phyloP scores from a whole-genome alignment of 2,113 vertebrate genomes.

The Natator depressus region DNA sequence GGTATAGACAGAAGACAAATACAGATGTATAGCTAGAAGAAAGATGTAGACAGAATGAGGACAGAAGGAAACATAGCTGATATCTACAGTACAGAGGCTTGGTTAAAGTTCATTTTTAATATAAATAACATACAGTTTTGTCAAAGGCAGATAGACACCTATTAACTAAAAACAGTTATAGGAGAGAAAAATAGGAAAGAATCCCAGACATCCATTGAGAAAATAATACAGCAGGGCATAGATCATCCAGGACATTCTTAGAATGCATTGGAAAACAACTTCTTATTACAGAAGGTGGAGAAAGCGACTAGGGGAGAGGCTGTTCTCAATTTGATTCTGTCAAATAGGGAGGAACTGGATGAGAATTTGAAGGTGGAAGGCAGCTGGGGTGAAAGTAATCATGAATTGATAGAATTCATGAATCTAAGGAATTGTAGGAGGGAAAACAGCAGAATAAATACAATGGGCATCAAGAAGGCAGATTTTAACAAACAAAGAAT shows the following conservation, averaged over 20 bases:
- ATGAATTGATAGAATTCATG: neutral
- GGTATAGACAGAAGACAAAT: neutral
- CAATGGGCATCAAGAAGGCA: no score
- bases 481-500: no score
- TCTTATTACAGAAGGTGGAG: neutral
- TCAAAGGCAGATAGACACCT: neutral
- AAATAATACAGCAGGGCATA: neutral
- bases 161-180: neutral
- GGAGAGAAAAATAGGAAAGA: neutral
- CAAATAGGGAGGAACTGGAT: neutral
- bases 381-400: neutral
- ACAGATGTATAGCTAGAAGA: neutral
- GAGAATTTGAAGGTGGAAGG: neutral
- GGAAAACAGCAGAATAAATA: neutral
- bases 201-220: neutral
- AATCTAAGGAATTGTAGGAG: neutral
- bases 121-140: neutral
- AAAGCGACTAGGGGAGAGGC: neutral
- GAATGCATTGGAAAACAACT: neutral
- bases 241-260: neutral
- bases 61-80: neutral
- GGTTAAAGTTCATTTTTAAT: neutral
- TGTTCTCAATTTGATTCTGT: neutral
- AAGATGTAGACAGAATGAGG: neutral
- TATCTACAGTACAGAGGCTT: neutral